Evolutionary conservation across 2,113 vertebrate species (phyloP), one percentile per base, ranked within the genome.

Genomic region (Ramphastos sulfuratus): DNA sequence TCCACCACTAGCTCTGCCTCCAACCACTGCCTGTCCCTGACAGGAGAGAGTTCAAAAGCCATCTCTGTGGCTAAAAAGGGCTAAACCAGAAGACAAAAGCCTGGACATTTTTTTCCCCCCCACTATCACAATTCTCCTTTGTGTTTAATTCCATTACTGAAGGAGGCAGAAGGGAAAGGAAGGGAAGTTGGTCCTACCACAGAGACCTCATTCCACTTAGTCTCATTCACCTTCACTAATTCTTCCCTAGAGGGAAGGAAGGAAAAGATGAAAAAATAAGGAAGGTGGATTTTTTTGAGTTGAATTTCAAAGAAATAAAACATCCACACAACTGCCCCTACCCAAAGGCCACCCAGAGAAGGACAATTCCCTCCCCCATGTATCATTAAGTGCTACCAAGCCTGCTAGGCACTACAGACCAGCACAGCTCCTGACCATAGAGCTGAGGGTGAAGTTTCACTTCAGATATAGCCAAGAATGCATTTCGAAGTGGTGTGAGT

Each of bases 351-450:
- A 3, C 31, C n/a, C n/a, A 77, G 71, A 42, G 73, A 75, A 76
- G 24, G 15, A 37, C 46, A 74, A 17, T 28, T 58, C 46, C 42
- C 50, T 16, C 10, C 63, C 39, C 17, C 0, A 0, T 1, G 5
- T 52, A 50, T 61, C 24, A 60, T 37, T n/a, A 37, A 66, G 73
- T 42, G 28, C 55, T 56, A 74, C 24, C 14, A 75, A 50, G 17
- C 8, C 24, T 2, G 20, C 33, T 66, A 33, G 31, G 59, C 15
- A 74, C 6, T 75, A 39, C 24, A 54, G n/a, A 75, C n/a, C 24
- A 79, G 24, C 20, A 8, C 2, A 23, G 55, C 14, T 50, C 75
- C 23, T 44, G 56, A 65, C 33, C 79, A 82, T 87, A 71, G 2
- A 37, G 33, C 54, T 85, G 42, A 10, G 44, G 69, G 17, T 50